Base-by-base conservation (phyloP, 2,113 vertebrate genomes). In the Sturnira hondurensis region DNA sequence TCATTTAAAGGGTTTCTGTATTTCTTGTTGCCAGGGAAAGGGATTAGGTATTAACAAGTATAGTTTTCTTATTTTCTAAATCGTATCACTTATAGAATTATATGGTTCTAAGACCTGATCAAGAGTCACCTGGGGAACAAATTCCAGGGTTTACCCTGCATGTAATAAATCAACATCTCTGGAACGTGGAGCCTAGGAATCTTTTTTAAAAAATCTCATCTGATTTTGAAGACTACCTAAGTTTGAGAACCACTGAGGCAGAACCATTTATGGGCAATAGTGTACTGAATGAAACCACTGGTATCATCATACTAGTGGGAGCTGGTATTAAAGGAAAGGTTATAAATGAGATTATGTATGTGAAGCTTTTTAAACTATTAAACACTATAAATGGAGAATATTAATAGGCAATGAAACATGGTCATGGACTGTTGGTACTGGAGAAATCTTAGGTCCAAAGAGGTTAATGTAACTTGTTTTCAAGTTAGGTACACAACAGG, bases 51-150 rank as follows among this genome's bases (percentile, higher is more conserved):
- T 88, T 94, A 88, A 12, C 28, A 58, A 73, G 17, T 65, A 58
- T 76, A 90, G 31, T 89, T 81, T 91, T 87, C 41, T 93, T 89
- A 94, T 84, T 76, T 89, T 93, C n/a, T 78, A 83, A 94, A 33
- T 71, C 50, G 88, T 24, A 88, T 76, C 13, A 80, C 73, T 87
- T 93, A 65, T 16, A 19, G 77, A 52, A 87, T 85, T 74, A 93
- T 11, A 63, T 13, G 33, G 33, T 82, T 86, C 61, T 89, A 91
- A 91, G 26, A 33, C 20, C 12, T 95, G 82, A 83, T 71, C 52
- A 80, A 91, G 45, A 95, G 54, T 70, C 65, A 67, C 4, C 9
- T 78, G 83, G 54, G 11, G 26, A 88, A 54, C 50, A 50, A 36
- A 95, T 81, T 91, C 70, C 78, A 88, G 36, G 43, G 36, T 43